Base-by-base conservation (phyloP, 2,113 vertebrate species). In the Thunnus maccoyii region DNA sequence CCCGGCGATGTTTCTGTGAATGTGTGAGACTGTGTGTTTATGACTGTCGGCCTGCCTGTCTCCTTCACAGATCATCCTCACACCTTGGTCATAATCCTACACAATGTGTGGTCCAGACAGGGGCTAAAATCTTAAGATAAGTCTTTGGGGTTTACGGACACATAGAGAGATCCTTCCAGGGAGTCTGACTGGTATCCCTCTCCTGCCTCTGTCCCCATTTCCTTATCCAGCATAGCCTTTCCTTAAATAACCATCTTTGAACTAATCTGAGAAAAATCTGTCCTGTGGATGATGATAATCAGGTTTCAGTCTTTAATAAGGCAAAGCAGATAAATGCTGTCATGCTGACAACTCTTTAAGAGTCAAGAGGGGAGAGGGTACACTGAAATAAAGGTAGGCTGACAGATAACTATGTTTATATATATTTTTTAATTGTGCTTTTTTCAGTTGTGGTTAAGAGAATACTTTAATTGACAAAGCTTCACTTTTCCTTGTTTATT, bases 311-410 rank as follows among this genome's bases (percentile, higher is more conserved):
- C 87, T 86, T 91, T 88, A 86, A 61, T 85, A 86, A 90, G 84
- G 72, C 83, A 87, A 91, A 88, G 76, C n/a, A 80, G 89, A 92
- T 93, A 78, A 88, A 85, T 60, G 62, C 68, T 25, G 46, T 78
- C 54, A 62, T 63, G 77, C 48, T 86, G 72, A 76, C 57, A 81
- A 76, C 76, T 80, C 84, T 83, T 83, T 88, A 72, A 48, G 48
- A 56, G 32, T 65, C 20, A 69, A 57, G 60, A 7, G 36, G 25
- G 50, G 16, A 36, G 58, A n/a, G 1, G 17, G 50, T 63, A 44
- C 57, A 8, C 14, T 9, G 20, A 5, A 47, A 18, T 15, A 63
- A 30, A 15, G 18, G 41, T 18, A 56, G 27, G 72, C 56, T 18
- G 18, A 46, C 17, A 62, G 25, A 15, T 18, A 46, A 15, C 25